Evolutionary conservation across 2,888 invertebrate species (phyloP).

Genomic region (Philonicus albiceps): DNA sequence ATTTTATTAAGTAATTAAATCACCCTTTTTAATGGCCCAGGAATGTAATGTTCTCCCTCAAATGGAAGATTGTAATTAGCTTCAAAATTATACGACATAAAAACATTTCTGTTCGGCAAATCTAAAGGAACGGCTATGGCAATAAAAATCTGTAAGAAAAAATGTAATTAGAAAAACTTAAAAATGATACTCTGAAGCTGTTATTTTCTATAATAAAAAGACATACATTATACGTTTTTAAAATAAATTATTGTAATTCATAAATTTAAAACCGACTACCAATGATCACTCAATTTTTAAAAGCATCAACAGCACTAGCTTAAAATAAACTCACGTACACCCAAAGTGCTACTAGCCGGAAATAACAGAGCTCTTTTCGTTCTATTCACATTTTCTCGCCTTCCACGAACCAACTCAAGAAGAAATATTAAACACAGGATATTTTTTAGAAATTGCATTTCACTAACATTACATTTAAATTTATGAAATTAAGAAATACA

Average conservation of each 20-base stretch:
- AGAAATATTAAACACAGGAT: not conserved
- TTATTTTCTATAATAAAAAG: not conserved
- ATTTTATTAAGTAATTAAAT: constrained; percentile 53
- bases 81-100: constrained; percentile 78
- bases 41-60: constrained; percentile 68
- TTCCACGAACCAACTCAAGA: not conserved
- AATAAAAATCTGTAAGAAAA: constrained; percentile 68
- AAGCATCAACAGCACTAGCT: not conserved
- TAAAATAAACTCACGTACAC: constrained; percentile 47
- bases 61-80: constrained; percentile 71
- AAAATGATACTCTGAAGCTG: no score
- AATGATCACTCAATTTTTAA: not conserved
- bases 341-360: constrained; percentile 59
- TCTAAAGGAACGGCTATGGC: constrained; percentile 77
- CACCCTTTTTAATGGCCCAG: constrained; percentile 67
- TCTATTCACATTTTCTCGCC: not conserved
- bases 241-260: not conserved
- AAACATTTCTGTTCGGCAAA: constrained; percentile 73
- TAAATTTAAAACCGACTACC: not conserved
- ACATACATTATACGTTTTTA: no score
- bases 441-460: not conserved
- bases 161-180: not conserved
- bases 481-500: not conserved
- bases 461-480: not conserved
- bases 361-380: constrained; percentile 55